Evolutionary conservation across 2,888 invertebrate species (phyloP).

Genomic region (Sylvicola fuscatus): DNA sequence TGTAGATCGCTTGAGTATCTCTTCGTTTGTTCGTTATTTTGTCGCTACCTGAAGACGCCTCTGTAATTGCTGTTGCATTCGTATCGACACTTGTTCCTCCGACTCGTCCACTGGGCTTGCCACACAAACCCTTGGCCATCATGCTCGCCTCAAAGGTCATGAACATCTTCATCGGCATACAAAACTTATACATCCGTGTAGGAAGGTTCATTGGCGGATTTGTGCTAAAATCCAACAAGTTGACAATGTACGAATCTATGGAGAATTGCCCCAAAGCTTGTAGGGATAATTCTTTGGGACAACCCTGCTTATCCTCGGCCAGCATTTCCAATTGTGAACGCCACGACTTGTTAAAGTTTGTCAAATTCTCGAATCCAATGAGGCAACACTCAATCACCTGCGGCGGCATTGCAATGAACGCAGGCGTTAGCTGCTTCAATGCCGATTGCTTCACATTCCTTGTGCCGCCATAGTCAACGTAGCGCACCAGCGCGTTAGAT

Average conservation of each 20-base stretch:
- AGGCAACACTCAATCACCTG: conserved; percentile 61
- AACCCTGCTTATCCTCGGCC: conserved; percentile 32
- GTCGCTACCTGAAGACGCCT: too few relatives aligned
- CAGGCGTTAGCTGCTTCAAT: conserved; percentile 40
- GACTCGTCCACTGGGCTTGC: too few relatives aligned
- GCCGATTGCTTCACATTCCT: conserved; percentile 43
- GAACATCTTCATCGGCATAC: conserved; percentile 18
- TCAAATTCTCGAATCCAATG: conserved; percentile 31
- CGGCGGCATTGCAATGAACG: conserved; percentile 40
- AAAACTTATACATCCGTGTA: conserved; percentile 27
- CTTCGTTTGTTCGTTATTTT: too few relatives aligned
- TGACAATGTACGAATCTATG: conserved; percentile 34
- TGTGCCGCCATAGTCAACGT: conserved; percentile 91
- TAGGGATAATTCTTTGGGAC: conserved; percentile 32
- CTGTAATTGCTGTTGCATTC: too few relatives aligned
- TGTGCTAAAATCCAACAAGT: conserved; percentile 33
- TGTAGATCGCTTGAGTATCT: too few relatives aligned
- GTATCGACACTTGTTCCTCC: background rate
- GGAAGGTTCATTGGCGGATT: conserved; percentile 35
- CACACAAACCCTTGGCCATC: too few relatives aligned
- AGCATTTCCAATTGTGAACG: conserved; percentile 39
- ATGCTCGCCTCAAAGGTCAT: too few relatives aligned
- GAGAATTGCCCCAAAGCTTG: conserved; percentile 32
- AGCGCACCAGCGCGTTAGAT: conserved; percentile 45
- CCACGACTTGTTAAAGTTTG: conserved; percentile 16